Evolutionary conservation across 2,113 vertebrate species (phyloP), one percentile per base, ranked within the genome.

Genomic region (Calcarius ornatus): DNA sequence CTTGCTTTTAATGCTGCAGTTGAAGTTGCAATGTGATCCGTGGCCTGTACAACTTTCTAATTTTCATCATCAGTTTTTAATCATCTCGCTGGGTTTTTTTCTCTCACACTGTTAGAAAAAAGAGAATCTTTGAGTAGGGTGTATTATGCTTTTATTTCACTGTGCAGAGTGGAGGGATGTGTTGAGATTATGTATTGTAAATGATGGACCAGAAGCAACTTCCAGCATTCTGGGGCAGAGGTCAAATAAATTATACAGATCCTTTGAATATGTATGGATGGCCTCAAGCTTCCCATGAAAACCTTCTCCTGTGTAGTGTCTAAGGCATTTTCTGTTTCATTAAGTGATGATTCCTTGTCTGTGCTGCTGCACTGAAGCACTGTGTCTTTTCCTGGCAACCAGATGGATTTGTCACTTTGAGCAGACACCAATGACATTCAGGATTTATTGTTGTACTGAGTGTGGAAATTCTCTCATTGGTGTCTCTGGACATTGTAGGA

Each of bases 231-330:
- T 60, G 40, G 76, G 72, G 47, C 64, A 90, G 21, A 75, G 94
- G 86, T 92, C 93, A 95, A 78, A 86, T 88, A 83, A 96, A 92
- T 92, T 78, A 88, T 73, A 68, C 16, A 33, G 31, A 87, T 91
- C 37, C 35, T 91, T 77, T 96, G 81, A 94, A 90, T 95, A 95
- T 83, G 63, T 66, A 68, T 92, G 72, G 6, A 77, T 95, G 31
- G 81, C 90, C 88, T 88, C 59, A 47, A 66, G 85, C 92, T 90
- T 85, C 33, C 48, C 51, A 31, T 59, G 59, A 42, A 77, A 82
- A 91, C n/a, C 23, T 77, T 51, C 48, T 89, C 37, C 22, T 76
- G 17, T 77, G 43, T 64, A 47, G 63, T 24, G 38, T 90, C 70
- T 92, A 20, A 57, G 10, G 16, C 47, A 78, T 94, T 45, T 88